Base-by-base conservation (phyloP, 2,888 invertebrate genomes). In the Plusia festucae region DNA sequence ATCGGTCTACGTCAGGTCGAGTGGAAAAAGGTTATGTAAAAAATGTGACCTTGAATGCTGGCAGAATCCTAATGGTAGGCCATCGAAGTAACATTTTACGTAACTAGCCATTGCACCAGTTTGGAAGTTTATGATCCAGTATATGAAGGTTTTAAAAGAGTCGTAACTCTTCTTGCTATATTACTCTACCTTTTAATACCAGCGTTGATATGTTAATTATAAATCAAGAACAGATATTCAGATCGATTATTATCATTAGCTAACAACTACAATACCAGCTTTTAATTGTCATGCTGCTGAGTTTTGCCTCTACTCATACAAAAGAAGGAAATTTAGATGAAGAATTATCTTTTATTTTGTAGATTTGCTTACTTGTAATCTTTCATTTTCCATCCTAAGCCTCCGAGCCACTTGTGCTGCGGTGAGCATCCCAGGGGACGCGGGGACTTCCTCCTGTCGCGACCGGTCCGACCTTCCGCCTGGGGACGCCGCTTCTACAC, bases 301-400 rank as follows among this genome's bases (percentile, higher is more conserved):
- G 6, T 6, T 24, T 7, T 30, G 9, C 9, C 8, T 9, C 9
- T 0, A 9, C 30, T 30, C 9, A 30, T 30, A 9, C 30, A 30
- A 9, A n/a, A 30, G 30, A 30, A 30, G 9, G 9, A 30, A 30
- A 9, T 9, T 30, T 9, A 30, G 8, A 30, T 7, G 0, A 9
- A 30, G 2, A 9, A 30, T 30, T n/a, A 6, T 5, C 40, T n/a
- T 40, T n/a, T n/a, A n/a, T 4, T 40, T 40, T 40, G 4, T 40
- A 40, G n/a, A 40, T 62, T 68, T 78, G 73, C 55, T 32, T 87
- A 93, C 95, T 93, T 91, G 94, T 69, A 98, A 95, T 66, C 97
- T 96, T 88, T 98, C 98, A 89, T 98, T 98, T 86, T 98, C 98
- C 78, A 96, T 92, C 63, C 97, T 95, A 67, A 98, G 94, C 65